Conservation (phyloP, 2,113 vertebrate genomes). For the Pelmatolapia mariae region DNA sequence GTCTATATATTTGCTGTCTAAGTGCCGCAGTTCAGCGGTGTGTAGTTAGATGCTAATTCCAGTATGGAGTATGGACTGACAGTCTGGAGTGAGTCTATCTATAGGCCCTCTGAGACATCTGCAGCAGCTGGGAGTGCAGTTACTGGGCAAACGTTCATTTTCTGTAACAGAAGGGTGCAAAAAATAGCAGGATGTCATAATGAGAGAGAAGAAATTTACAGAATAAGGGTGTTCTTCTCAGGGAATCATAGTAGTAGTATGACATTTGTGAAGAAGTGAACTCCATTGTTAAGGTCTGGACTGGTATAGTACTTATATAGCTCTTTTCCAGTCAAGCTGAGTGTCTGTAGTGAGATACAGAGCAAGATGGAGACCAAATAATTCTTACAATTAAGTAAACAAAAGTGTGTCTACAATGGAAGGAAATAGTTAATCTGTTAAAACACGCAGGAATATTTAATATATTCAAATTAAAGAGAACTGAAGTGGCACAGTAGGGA, state of each 20-base stretch:
- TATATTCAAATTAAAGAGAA: neutral
- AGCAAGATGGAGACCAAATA: neutral
- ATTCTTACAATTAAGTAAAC: neutral
- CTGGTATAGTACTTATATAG: neutral
- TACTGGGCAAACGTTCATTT: constrained; percentile 29
- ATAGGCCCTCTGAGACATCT: constrained; percentile 31
- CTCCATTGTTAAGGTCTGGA: neutral
- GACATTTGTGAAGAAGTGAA: neutral
- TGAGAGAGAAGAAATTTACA: constrained; percentile 20
- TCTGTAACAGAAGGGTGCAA: neutral
- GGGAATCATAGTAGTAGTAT: neutral
- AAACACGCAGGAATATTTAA: neutral
- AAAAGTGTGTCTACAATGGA: neutral
- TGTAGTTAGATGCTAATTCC: constrained; percentile 16
- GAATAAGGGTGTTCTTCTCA: neutral
- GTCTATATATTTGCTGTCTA: neutral
- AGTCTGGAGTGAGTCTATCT: constrained; percentile 25
- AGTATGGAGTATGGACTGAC: neutral
- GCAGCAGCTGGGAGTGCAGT: constrained; percentile 34
- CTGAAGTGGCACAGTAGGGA: neutral
- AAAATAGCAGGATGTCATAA: neutral
- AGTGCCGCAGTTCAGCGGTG: neutral
- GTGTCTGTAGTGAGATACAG: neutral
- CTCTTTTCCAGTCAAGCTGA: neutral
- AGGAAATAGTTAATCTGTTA: neutral